A percentile compares a stretch with the other conserved stretches of the same genome.
phyloP scores from a whole-genome alignment of 2,888 invertebrate genomes.

The Tetheella fluctuosa region DNA sequence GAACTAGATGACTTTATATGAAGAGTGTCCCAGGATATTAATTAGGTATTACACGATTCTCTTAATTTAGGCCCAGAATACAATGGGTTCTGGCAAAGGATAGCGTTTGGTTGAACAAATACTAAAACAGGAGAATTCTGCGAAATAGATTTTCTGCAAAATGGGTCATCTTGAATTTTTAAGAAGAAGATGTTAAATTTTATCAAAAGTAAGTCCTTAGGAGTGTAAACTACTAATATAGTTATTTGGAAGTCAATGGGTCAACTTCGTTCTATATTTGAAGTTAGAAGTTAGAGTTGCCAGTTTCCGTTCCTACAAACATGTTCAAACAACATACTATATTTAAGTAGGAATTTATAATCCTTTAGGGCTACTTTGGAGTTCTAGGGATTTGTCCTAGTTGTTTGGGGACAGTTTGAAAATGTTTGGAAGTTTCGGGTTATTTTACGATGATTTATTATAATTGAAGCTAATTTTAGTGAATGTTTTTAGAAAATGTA shows the following conservation, averaged over 20 bases:
- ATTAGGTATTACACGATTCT: no score
- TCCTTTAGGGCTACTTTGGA: slow-evolving; percentile 23
- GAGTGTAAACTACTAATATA: no score
- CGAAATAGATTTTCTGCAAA: no score
- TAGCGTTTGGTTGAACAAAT: no score
- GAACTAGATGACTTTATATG: no score
- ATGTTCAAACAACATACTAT: slow-evolving; percentile 13
- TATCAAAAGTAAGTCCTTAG: no score
- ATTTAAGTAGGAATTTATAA: slow-evolving; percentile 25
- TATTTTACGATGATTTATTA: slow-evolving; percentile 14
- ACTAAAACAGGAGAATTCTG: no score
- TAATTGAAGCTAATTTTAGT: not conserved
- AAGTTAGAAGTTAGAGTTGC: slow-evolving; percentile 22
- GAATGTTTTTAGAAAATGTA: not conserved
- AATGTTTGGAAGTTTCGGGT: slow-evolving; percentile 13
- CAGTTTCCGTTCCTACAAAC: slow-evolving; percentile 22
- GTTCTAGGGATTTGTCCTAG: slow-evolving; percentile 15
- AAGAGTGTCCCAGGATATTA: no score
- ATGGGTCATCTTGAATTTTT: no score
- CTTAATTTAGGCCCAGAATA: no score
- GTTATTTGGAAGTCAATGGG: slow-evolving; percentile 14
- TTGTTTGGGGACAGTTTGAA: slow-evolving; percentile 15
- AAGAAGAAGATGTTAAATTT: no score
- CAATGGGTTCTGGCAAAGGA: no score
- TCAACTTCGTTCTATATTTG: slow-evolving; percentile 15